Evolutionary conservation across 2,888 invertebrate species (phyloP).

Genomic region (Candidula unifasciata): DNA sequence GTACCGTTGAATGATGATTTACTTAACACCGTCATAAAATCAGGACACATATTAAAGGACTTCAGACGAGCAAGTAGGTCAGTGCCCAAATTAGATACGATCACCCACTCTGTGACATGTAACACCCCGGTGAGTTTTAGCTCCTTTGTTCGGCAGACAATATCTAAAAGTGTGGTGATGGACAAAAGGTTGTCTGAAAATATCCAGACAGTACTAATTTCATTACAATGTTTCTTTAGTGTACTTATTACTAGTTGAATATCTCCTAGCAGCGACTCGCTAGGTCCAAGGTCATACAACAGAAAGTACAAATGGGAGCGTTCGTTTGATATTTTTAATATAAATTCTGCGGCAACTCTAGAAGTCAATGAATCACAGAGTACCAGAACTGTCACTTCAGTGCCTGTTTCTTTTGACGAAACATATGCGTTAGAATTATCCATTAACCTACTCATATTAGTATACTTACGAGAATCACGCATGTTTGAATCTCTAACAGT

Average conservation of each 20-base stretch:
- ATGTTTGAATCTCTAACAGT: no score
- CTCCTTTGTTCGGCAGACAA: neutral
- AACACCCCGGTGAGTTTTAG: neutral
- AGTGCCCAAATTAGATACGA: neutral
- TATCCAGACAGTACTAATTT: neutral
- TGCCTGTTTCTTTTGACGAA: no score
- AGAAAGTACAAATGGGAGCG: neutral
- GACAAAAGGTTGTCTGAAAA: neutral
- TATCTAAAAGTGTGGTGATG: neutral
- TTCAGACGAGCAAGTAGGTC: neutral
- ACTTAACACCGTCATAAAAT: slow-evolving; percentile 14
- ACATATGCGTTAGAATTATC: no score
- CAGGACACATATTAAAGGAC: neutral
- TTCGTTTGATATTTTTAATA: neutral
- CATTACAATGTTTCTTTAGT: neutral
- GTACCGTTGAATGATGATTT: neutral
- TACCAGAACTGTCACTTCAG: neutral
- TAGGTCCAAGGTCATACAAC: neutral
- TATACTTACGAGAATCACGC: no score
- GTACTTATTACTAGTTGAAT: neutral
- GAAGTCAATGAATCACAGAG: neutral
- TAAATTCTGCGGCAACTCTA: neutral
- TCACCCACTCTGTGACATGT: slow-evolving; percentile 22
- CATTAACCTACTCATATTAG: no score
- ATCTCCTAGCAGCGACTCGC: neutral